Conservation (phyloP, 2,888 invertebrate species). For the Myopa tessellatipennis region DNA sequence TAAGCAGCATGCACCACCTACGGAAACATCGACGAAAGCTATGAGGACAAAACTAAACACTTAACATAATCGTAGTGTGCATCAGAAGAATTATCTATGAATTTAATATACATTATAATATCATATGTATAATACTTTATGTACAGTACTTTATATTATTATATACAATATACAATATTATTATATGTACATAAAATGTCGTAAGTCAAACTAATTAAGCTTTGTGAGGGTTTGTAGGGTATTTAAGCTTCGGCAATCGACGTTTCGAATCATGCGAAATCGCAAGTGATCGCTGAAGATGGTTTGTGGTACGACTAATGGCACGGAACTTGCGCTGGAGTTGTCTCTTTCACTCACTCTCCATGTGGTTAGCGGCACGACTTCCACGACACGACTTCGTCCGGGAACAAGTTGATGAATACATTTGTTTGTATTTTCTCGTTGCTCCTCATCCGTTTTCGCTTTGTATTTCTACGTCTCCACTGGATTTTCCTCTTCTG, state of each 20-base stretch:
- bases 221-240: not conserved
- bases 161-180: too few species aligned
- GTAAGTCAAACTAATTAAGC: not conserved
- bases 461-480: slow-evolving; percentile 5
- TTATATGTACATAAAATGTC: not conserved
- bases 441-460: slow-evolving; percentile 16
- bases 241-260: not conserved
- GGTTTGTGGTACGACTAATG: not conserved
- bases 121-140: too few species aligned
- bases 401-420: slow-evolving; percentile 24
- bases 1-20: too few species aligned
- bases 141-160: too few species aligned
- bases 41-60: too few species aligned
- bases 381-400: not conserved
- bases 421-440: slow-evolving; percentile 26
- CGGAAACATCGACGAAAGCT: too few species aligned
- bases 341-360: not conserved
- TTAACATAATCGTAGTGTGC: too few species aligned
- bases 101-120: too few species aligned
- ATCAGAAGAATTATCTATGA: too few species aligned
- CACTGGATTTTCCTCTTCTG: not conserved
- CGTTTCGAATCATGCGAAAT: slow-evolving; percentile 15
- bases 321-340: not conserved
- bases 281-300: slow-evolving; percentile 19
- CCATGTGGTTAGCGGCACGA: not conserved